Base-by-base conservation (phyloP, 2,113 vertebrate species). In the Tyrannus savana region DNA sequence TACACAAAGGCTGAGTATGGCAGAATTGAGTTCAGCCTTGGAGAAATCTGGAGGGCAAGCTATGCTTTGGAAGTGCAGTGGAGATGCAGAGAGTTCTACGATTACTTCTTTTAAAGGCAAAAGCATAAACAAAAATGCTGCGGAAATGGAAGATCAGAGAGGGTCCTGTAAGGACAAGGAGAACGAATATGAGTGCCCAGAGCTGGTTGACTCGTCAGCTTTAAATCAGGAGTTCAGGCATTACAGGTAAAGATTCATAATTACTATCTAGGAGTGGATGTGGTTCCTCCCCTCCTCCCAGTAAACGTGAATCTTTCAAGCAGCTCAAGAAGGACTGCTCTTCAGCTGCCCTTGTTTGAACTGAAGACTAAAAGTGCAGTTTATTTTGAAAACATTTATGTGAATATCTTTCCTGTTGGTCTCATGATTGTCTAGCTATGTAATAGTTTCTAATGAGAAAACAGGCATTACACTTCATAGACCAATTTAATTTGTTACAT, bases 211-310 rank as follows among this genome's bases (percentile, higher is more conserved):
- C 68, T 93, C 98, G 56, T 98, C 98, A 12, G 56, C 95, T 33
- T 81, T 87, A 50, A 98, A 98, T 66, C 98, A 97, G 92, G 98
- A 99, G 31, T 98, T 98, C 67, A 97, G 91, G 87, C 96, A 96
- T 84, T 97, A 95, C 97, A 98, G 98, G 98, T 98, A 98, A 64
- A 73, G 60, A 89, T 58, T 79, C 42, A 9, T 78, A 15, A 72
- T 92, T 55, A 27, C 50, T 58, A 14, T 93, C 27, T 55, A 55
- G 21, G 4, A 50, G 6, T 75, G 28, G 19, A 42, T 41, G 14
- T 50, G 24, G 2, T 68, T 50, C 21, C 41, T 64, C 21, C 25
- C 37, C 52, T 21, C 5, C 25, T 37, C 71, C 27, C n/a, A 39
- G 1, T 78, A 93, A 77, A 55, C 47, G 16, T 47, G 5, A 58